Evolutionary conservation across 1,140 invertebrate genomes (phyloP), one percentile per base, ranked within the genome.

Genomic region (Drosophila subobscura): DNA sequence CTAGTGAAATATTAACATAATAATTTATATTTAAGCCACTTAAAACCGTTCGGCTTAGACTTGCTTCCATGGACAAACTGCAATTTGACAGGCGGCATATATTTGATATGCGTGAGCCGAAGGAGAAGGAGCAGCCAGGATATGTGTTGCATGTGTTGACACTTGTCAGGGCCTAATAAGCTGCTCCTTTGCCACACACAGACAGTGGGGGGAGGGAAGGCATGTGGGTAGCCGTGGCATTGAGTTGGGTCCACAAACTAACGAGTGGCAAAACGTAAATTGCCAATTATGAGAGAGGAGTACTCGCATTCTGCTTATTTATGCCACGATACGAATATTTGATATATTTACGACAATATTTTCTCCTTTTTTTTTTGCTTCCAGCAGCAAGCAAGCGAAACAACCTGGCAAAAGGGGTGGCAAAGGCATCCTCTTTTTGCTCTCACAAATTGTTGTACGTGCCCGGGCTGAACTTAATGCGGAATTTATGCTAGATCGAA

Each of bases 281-380:
- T 83, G 79, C 79, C 79, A 83, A 83, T 83, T 83, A 83, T 83
- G 65, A 59, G 41, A 47, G 76, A 42, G 66, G 75, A 83, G 75
- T 83, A 73, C 74, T 77, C 68, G 75, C 72, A 72, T 83, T 83
- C 68, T 84, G 70, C 79, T 84, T 83, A 83, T 83, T 83, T 83
- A 83, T 83, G 79, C 70, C 79, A 83, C 71, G 60, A 71, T 56
- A 72, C 75, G 57, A 63, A 73, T 77, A 45, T 81, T 64, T 80
- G 67, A 79, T 79, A 81, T 80, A 81, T 77, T 77, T 80, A 72
- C 67, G 72, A 72, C 66, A 76, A 72, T 80, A 33, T 67, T 44
- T 20, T 20, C 16, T 20, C 16, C 16, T 20, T 20, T 20, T 50
- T 33, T 25, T 45, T 12, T 33, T 50, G 33, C 63, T 56, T 16